Base-by-base conservation (phyloP, 2,113 vertebrate species). In the Hystrix cristata region DNA sequence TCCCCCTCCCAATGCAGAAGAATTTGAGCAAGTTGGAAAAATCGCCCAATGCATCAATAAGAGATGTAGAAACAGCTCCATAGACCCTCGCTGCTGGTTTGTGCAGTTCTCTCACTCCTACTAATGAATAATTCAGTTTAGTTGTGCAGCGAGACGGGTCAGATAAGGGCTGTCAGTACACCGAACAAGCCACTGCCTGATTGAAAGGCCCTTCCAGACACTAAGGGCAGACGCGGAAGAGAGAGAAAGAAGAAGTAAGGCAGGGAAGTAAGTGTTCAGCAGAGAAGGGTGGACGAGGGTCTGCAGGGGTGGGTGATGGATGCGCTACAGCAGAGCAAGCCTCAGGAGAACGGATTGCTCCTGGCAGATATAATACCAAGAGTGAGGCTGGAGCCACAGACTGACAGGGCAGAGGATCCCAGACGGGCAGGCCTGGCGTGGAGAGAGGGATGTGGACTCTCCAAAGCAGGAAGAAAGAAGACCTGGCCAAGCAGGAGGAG, bases 111-210 rank as follows among this genome's bases (percentile, higher is more conserved):
- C 78, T 87, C 0, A 0, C 48, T 88, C 69, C 81, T n/a, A 21
- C 69, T 71, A 14, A 81, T 93, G 91, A 94, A 96, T 90, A 94
- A 95, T 95, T 96, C 86, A 84, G 62, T 14, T 83, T 69, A 83
- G 64, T 88, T 94, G 25, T 51, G 12, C 6, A 34, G 71, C 1
- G 51, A 93, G 88, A 48, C 85, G 48, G 83, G 87, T 80, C 93
- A 95, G 94, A 59, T 46, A 19, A 43, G 92, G 87, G 78, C 59
- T 64, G 0, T 79, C 76, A 79, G 76, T 34, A 8, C 6, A 18
- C 60, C 1, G 15, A 21, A 84, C 62, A 6, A 71, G 27, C 31
- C 15, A 0, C 29, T 4, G 48, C 21, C 76, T 48, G 65, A 65
- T 14, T 1, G 65, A 80, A 57, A 87, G 82, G 69, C 25, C 79